Percentiles rank a stretch among this genome's conserved stretches.
These are phyloP conservation scores for Sceloporus tristichus DNA, from an alignment of 2,113 vertebrate genomes.

Conservation along the genomic window DNA sequence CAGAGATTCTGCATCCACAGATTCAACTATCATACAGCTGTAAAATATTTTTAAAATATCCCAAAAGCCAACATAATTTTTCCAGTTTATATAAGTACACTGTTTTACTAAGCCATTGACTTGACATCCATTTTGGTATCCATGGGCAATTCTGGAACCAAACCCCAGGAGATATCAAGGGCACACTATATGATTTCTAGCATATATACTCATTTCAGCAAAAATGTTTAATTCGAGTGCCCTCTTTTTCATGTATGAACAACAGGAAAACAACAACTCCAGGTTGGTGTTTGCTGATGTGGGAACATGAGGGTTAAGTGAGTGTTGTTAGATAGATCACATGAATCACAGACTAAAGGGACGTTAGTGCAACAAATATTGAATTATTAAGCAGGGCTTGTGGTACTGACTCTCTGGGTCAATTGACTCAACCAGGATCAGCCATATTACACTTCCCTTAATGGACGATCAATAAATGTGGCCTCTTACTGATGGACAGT, in stretches of 20 bases:
- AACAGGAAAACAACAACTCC: not conserved
- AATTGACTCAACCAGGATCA: not conserved
- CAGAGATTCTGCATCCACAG: too few relatives aligned
- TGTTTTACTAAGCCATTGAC: too few relatives aligned
- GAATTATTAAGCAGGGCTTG: not conserved
- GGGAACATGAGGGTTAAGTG: not conserved
- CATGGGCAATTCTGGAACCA: too few relatives aligned
- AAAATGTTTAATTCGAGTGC: not conserved
- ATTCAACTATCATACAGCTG: too few relatives aligned
- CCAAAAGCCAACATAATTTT: too few relatives aligned
- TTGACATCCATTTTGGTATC: too few relatives aligned
- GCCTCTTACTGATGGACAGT: slow-evolving; percentile 1
- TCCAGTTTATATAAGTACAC: too few relatives aligned
- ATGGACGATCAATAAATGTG: slow-evolving; percentile 13
- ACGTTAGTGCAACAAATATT: not conserved
- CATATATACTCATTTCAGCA: not conserved
- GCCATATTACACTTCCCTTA: not conserved
- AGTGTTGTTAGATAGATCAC: not conserved
- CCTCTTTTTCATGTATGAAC: not conserved
- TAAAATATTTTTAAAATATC: too few relatives aligned
- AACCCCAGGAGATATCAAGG: too few relatives aligned
- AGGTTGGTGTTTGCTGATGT: not conserved
- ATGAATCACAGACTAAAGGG: not conserved
- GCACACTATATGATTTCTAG: not conserved
- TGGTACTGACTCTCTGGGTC: slow-evolving; percentile 10